Evolutionary conservation across 2,797 vertebrate species (phyloP), one percentile per base, ranked within the genome.

Genomic region (Heliangelus exortis): DNA sequence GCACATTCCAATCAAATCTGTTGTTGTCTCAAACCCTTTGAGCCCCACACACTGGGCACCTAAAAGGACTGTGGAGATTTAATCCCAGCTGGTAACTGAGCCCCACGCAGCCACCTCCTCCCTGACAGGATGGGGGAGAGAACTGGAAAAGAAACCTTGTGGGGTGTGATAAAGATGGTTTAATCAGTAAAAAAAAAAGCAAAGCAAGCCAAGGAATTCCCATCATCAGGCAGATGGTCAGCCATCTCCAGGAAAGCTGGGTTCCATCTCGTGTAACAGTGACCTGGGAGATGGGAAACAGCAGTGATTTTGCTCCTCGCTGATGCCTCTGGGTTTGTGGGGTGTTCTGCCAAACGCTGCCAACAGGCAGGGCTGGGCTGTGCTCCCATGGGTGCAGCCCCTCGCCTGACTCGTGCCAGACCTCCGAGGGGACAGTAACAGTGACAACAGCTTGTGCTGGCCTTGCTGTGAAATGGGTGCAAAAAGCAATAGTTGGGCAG

Each of bases 401-500:
- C 71, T 62, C 1, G 0, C 43, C 62, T 4, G 26, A 26, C 25
- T 29, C 29, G 72, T 25, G 15, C 51, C 33, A 28, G 28, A 28
- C 54, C 22, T 62, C 45, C 0, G 0, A 57, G 29, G 51, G 74
- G 36, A 84, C 34, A 2, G 74, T 34, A 17, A 23, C 6, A 1
- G 16, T 57, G 83, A 13, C 71, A 61, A 8, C 55, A 4, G 50
- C 21, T 33, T 47, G 50, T 23, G 66, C 31, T 41, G 51, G 62
- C 81, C 81, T 36, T 21, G 54, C 78, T 66, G 57, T 17, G 59
- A 14, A 2, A 9, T 3, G 7, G 39, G 28, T 5, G 31, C 41
- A 43, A 47, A 34, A 39, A 16, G 51, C 25, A 12, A 18, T 1
- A 1, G 12, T 8, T 20, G 3, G 8, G 22, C 2, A 5, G 33